Conservation (phyloP, 2,888 invertebrate species). For the Parnassius orleans region DNA sequence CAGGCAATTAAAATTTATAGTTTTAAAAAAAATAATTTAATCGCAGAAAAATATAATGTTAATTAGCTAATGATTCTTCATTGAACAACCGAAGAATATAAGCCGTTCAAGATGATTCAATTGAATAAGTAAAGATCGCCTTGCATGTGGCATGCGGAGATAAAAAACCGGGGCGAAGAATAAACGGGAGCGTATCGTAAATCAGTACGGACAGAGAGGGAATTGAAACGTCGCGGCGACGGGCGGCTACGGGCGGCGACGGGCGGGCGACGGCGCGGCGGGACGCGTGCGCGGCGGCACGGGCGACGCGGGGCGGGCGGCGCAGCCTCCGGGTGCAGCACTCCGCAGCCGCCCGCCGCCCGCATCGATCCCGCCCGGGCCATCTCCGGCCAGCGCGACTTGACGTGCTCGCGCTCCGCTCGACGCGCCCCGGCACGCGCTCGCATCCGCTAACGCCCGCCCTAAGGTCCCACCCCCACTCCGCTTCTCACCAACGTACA, state of each 20-base stretch:
- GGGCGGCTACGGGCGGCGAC: constrained; percentile 34
- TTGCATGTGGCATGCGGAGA: constrained; percentile 32
- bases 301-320: constrained; percentile 39
- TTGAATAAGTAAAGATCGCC: constrained; percentile 31
- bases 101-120: constrained; percentile 23
- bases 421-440: constrained; percentile 49
- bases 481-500: constrained; percentile 17
- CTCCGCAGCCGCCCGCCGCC: constrained; percentile 79
- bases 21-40: background rate
- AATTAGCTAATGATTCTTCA: constrained; percentile 3
- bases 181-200: constrained; percentile 50
- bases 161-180: constrained; percentile 38
- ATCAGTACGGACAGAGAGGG: constrained; percentile 64
- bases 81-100: background rate
- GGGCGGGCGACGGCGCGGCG: constrained; percentile 37
- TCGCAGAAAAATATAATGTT: background rate
- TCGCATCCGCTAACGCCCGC: constrained; percentile 48
- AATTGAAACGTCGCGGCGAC: constrained; percentile 61
- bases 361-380: constrained; percentile 77
- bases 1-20: background rate
- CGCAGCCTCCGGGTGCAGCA: constrained; percentile 67
- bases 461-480: constrained; percentile 34
- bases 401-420: constrained; percentile 55
- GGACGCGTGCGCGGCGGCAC: constrained; percentile 37
- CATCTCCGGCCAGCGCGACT: constrained; percentile 42